Conservation (phyloP, 2,113 vertebrate species). For the Pampusana beccarii region DNA sequence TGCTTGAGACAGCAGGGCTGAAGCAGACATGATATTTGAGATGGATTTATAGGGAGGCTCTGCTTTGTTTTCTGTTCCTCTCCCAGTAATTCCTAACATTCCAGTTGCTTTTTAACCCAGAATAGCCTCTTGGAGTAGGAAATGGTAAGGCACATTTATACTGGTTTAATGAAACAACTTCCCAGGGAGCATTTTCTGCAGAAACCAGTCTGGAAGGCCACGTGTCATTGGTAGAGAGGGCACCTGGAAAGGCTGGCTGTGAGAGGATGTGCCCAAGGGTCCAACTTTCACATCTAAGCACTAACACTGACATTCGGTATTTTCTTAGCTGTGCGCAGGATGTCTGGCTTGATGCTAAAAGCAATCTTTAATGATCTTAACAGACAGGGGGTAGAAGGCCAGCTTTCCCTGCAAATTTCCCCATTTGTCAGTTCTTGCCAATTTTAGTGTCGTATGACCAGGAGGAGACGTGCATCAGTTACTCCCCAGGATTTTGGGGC, state of each 20-base stretch:
- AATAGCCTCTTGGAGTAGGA: background rate
- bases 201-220: background rate
- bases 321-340: background rate
- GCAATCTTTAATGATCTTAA: background rate
- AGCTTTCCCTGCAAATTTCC: background rate
- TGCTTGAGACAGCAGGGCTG: background rate
- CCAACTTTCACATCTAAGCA: background rate
- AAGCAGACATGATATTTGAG: background rate
- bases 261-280: background rate
- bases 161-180: background rate
- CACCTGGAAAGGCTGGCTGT: background rate
- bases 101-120: background rate
- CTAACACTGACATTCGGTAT: fast-evolving
- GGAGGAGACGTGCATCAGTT: background rate
- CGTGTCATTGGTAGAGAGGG: fast-evolving
- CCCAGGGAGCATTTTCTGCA: background rate
- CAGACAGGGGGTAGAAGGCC: background rate
- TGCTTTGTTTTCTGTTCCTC: slow-evolving; percentile 33
- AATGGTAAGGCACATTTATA: background rate
- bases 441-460: background rate
- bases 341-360: background rate
- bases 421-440: fast-evolving
- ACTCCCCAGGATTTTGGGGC: background rate
- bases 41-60: background rate
- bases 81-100: slow-evolving; percentile 17